phyloP scores from a whole-genome alignment of 2,888 invertebrate genomes.

The Myopa testacea region DNA sequence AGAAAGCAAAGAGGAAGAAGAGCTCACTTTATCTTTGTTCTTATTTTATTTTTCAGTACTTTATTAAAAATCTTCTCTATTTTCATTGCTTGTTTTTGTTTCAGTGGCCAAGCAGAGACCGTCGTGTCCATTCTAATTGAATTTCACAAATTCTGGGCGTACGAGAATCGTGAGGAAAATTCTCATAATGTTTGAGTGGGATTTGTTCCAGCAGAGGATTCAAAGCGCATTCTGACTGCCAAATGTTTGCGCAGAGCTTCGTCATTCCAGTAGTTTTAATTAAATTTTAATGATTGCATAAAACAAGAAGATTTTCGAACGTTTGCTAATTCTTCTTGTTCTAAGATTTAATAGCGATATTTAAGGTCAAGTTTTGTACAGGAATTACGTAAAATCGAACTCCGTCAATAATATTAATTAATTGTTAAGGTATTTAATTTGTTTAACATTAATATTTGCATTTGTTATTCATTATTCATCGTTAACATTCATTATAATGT shows the following conservation, averaged over 20 bases:
- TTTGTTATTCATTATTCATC: too few relatives aligned
- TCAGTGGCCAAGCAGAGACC: conserved; percentile 92
- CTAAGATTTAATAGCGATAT: too few relatives aligned
- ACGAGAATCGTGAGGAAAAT: conserved; percentile 87
- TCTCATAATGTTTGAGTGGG: conserved; percentile 59
- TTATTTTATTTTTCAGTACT: background rate
- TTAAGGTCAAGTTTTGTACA: too few relatives aligned
- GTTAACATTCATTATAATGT: too few relatives aligned
- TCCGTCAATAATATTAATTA: too few relatives aligned
- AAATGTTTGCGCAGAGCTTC: conserved; percentile 21
- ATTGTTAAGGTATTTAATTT: too few relatives aligned
- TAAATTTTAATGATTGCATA: conserved; percentile 11
- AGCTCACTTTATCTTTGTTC: background rate
- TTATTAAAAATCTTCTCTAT: conserved; percentile 27
- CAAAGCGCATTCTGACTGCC: conserved; percentile 20
- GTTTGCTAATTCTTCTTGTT: too few relatives aligned
- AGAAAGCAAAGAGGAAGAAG: conserved; percentile 21
- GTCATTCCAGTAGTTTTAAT: conserved; percentile 34
- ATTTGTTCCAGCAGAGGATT: conserved; percentile 32
- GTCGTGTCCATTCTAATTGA: conserved; percentile 94
- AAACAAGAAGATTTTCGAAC: background rate
- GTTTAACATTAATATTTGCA: too few relatives aligned
- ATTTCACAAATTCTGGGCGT: conserved; percentile 96
- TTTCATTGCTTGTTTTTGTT: conserved; percentile 50
- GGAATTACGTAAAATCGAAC: too few relatives aligned